Evolutionary conservation across 1,140 invertebrate species (phyloP).

Genomic region (Diorhabda elongata): DNA sequence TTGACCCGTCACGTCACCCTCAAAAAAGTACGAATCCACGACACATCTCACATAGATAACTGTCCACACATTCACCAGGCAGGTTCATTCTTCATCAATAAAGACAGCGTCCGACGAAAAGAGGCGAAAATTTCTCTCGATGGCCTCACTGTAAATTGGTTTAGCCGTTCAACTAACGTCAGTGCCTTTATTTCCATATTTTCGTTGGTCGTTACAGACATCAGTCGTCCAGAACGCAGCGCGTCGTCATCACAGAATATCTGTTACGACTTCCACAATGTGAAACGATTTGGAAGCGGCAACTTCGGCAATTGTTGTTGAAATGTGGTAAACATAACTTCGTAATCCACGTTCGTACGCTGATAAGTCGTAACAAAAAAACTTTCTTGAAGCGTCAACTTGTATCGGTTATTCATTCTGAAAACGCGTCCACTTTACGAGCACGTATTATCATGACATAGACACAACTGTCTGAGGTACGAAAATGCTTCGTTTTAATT

Average conservation of each 20-base stretch:
- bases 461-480: too few relatives aligned
- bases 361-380: slow-evolving; percentile 6
- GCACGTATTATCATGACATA: too few relatives aligned
- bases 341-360: slow-evolving; percentile 7
- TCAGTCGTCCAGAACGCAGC: not conserved
- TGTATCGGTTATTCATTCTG: not conserved
- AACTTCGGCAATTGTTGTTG: slow-evolving; percentile 5
- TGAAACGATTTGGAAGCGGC: not conserved
- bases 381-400: slow-evolving; percentile 3
- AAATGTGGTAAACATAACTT: not conserved
- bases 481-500: too few relatives aligned
- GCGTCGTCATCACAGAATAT: not conserved
- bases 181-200: too few relatives aligned
- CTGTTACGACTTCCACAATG: not conserved
- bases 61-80: too few relatives aligned
- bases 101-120: not conserved
- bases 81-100: too few relatives aligned
- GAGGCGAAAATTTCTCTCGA: not conserved
- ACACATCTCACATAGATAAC: too few relatives aligned
- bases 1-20: too few relatives aligned
- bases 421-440: too few relatives aligned
- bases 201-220: too few relatives aligned
- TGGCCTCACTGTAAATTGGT: not conserved
- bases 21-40: too few relatives aligned
- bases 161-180: too few relatives aligned